phyloP scores from a whole-genome alignment of 2,888 invertebrate genomes.

The Elmis aenea region DNA sequence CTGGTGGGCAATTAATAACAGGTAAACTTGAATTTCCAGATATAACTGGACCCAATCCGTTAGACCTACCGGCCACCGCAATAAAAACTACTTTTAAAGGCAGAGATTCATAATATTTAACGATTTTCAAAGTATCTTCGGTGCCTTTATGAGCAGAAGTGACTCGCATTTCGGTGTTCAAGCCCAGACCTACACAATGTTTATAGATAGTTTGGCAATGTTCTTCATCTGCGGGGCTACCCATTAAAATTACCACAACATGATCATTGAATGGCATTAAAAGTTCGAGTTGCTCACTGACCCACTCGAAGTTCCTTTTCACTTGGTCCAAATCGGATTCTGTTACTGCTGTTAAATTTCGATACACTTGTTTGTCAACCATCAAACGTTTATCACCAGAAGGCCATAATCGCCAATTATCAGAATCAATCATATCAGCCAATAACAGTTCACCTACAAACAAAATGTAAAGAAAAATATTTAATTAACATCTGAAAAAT shows the following conservation, averaged over 20 bases:
- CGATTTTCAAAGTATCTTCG: constrained; percentile 68
- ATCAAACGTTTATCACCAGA: constrained; percentile 90
- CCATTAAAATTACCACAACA: constrained; percentile 88
- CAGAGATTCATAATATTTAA: constrained; percentile 78
- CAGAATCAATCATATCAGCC: constrained; percentile 96
- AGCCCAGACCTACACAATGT: constrained; percentile 64
- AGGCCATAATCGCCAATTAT: constrained; percentile 98
- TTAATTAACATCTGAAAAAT: too few species aligned
- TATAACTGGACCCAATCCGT: constrained; percentile 93
- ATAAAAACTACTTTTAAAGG: constrained; percentile 70
- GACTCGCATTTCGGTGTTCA: constrained; percentile 76
- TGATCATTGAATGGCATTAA: constrained; percentile 64
- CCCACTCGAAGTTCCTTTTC: constrained; percentile 92
- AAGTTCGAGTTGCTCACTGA: constrained; percentile 71
- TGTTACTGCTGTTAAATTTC: constrained; percentile 84
- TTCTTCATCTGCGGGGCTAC: constrained; percentile 80
- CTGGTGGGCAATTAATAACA: constrained; percentile 97
- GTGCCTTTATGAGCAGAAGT: constrained; percentile 96
- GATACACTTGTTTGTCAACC: constrained; percentile 97
- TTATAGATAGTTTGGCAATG: constrained; percentile 80
- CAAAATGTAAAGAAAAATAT: too few species aligned
- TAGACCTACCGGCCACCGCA: constrained; percentile 95
- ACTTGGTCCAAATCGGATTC: constrained; percentile 80
- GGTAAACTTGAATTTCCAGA: constrained; percentile 91
- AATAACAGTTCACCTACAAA: constrained; percentile 76